Conservation (phyloP, 2,113 vertebrate species). For the Petrocephalus zakoni region DNA sequence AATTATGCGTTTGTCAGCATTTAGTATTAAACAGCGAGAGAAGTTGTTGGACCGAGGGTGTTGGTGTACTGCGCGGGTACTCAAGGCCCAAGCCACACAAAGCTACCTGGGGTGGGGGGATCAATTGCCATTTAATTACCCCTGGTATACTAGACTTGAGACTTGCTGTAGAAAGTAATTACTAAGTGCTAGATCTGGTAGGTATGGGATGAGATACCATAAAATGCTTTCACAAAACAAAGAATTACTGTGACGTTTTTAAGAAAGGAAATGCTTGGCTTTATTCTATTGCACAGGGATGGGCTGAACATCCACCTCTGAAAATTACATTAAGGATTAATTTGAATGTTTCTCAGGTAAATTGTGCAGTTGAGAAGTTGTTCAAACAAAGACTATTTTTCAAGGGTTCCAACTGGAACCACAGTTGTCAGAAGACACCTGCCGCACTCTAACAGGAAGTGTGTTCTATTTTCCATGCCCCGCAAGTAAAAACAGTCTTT, state of each 20-base stretch:
- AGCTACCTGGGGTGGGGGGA: background rate
- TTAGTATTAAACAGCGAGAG: too few relatives aligned
- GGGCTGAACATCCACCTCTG: background rate
- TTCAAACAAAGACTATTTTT: too few relatives aligned
- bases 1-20: too few relatives aligned
- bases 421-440: background rate
- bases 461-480: background rate
- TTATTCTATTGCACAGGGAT: background rate
- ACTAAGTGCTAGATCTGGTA: background rate
- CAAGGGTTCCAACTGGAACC: background rate
- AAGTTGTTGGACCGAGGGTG: background rate
- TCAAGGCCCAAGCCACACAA: background rate
- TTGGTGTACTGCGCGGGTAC: background rate
- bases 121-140: background rate
- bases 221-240: background rate
- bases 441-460: background rate
- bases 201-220: background rate
- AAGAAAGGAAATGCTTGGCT: background rate
- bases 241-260: background rate
- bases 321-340: background rate
- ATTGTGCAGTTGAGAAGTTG: background rate
- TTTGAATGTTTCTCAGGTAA: background rate
- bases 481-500: slow-evolving; percentile 6
- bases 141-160: background rate
- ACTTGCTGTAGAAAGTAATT: background rate